Conservation (phyloP, 2,797 vertebrate genomes). For the Anniella stebbinsi region DNA sequence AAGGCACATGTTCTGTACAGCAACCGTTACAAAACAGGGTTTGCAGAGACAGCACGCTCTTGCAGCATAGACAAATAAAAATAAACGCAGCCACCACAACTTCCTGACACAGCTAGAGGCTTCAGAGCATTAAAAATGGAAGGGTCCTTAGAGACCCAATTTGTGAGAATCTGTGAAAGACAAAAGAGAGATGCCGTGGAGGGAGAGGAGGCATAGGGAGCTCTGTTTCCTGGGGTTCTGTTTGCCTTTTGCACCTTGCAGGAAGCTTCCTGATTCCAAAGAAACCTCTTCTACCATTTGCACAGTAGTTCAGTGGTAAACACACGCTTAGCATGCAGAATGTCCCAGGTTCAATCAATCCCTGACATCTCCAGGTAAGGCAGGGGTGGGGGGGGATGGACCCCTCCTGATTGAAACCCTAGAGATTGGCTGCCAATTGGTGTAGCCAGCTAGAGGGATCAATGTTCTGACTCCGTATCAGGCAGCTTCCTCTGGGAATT, state of each 20-base stretch:
- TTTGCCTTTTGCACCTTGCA: fast-evolving
- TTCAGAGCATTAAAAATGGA: conserved; percentile 25
- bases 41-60: background rate
- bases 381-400: background rate
- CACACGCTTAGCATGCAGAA: background rate
- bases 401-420: background rate
- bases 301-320: background rate
- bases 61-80: conserved; percentile 27
- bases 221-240: background rate
- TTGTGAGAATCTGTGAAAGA: background rate
- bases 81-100: conserved; percentile 2
- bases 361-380: background rate
- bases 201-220: background rate
- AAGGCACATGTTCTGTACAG: background rate
- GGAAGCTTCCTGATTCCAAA: background rate
- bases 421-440: background rate
- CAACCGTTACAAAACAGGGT: background rate
- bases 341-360: background rate
- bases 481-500: background rate
- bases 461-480: background rate
- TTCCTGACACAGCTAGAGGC: conserved; percentile 35
- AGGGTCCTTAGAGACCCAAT: conserved; percentile 36
- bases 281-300: background rate
- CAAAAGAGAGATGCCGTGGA: background rate
- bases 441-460: background rate